phyloP scores from a whole-genome alignment of 2,113 vertebrate species.

The Halcyon malimbica region DNA sequence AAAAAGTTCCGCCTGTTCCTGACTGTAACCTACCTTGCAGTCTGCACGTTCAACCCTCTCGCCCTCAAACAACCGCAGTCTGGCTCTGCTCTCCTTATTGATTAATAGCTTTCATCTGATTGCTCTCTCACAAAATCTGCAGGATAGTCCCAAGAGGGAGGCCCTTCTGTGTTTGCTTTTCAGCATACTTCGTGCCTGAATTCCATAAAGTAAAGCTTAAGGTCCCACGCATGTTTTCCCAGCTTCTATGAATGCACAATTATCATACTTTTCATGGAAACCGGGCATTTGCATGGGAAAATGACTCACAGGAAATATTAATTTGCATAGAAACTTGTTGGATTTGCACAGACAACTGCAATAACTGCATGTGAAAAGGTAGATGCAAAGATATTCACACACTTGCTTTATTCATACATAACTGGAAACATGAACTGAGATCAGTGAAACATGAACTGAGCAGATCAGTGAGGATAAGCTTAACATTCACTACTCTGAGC shows the following conservation, averaged over 20 bases:
- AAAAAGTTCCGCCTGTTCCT: not conserved
- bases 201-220: constrained; percentile 33
- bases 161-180: constrained; percentile 30
- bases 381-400: constrained; percentile 54
- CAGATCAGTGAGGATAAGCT: constrained; percentile 6
- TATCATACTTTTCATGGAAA: constrained; percentile 66
- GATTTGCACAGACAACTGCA: constrained; percentile 61
- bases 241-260: constrained; percentile 58
- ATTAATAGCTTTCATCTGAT: not conserved
- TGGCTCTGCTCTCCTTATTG: not conserved
- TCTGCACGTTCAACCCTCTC: not conserved
- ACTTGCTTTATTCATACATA: constrained; percentile 52
- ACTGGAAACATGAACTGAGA: constrained; percentile 41
- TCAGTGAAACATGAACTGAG: not conserved
- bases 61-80: not conserved
- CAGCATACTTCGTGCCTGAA: not conserved
- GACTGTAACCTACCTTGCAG: not conserved
- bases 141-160: not conserved
- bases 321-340: constrained; percentile 64
- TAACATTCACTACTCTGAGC: constrained; percentile 1
- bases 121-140: not conserved
- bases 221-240: constrained; percentile 68
- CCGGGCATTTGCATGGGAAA: constrained; percentile 68
- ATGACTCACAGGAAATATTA: constrained; percentile 66
- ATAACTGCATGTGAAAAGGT: constrained; percentile 58